phyloP scores from a whole-genome alignment of 2,888 invertebrate genomes.

The Cataglyphis albicans region DNA sequence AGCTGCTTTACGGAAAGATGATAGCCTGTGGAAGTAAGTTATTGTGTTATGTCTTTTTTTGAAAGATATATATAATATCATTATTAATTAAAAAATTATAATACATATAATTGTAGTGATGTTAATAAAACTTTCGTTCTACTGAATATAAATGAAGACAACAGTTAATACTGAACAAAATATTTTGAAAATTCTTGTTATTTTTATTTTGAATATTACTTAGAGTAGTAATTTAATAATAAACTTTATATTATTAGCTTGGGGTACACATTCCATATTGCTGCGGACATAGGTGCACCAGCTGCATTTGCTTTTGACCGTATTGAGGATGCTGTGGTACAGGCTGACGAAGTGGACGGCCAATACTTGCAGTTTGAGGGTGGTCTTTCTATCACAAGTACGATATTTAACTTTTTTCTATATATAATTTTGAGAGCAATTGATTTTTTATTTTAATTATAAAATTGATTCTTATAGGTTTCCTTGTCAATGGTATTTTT shows the following conservation, averaged over 20 bases:
- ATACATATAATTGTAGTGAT: not conserved
- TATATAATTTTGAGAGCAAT: not conserved
- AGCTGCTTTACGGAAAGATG: slow-evolving; percentile 94
- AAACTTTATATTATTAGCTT: slow-evolving; percentile 87
- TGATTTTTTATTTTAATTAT: slow-evolving; percentile 15
- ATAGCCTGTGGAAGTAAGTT: slow-evolving; percentile 90
- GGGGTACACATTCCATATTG: slow-evolving; percentile 94
- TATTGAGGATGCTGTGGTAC: slow-evolving; percentile 96
- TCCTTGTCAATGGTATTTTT: slow-evolving; percentile 89
- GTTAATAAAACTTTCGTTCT: slow-evolving; percentile 50
- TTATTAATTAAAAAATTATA: not conserved
- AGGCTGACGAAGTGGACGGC: slow-evolving; percentile 98
- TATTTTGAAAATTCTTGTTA: slow-evolving; percentile 4
- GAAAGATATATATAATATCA: not conserved
- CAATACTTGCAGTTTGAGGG: slow-evolving; percentile 96
- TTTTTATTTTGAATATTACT: not conserved
- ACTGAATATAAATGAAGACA: slow-evolving; percentile 31
- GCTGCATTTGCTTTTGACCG: slow-evolving; percentile 90
- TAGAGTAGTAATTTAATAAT: not conserved
- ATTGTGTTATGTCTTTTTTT: slow-evolving; percentile 22
- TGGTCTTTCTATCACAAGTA: slow-evolving; percentile 92
- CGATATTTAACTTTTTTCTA: slow-evolving; percentile 53
- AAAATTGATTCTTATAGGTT: slow-evolving; percentile 83
- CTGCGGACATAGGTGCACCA: slow-evolving; percentile 91
- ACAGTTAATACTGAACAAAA: slow-evolving; percentile 30